Evolutionary conservation across 2,888 invertebrate species (phyloP).

Genomic region (Lumbricus terrestris): DNA sequence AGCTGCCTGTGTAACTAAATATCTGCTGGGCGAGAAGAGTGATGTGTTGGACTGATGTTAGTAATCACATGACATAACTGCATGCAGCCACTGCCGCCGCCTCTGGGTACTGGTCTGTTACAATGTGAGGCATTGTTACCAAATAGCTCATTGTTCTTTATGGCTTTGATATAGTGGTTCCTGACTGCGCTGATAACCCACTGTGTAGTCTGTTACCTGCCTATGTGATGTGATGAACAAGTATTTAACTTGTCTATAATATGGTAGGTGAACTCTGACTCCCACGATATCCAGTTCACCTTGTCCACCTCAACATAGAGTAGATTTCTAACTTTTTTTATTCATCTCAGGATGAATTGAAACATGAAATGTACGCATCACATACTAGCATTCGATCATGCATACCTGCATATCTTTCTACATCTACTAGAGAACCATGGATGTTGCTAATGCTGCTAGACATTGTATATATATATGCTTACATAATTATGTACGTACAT

Average conservation of each 20-base stretch:
- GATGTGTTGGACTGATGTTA: background rate
- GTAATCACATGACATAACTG: background rate
- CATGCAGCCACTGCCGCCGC: background rate
- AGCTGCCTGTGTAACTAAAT: background rate
- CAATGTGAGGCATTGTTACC: background rate
- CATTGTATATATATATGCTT: too few species aligned
- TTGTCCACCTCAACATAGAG: background rate
- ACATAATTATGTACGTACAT: background rate
- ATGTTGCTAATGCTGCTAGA: too few species aligned
- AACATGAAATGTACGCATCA: background rate
- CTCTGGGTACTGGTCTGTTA: background rate
- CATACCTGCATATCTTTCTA: too few species aligned
- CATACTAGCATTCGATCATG: too few species aligned
- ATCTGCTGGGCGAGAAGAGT: background rate
- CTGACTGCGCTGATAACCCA: background rate
- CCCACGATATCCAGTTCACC: too few species aligned
- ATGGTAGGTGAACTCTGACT: background rate
- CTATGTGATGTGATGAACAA: background rate
- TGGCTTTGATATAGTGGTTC: background rate
- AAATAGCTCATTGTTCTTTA: background rate
- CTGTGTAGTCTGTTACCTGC: background rate
- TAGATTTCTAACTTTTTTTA: background rate
- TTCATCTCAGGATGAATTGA: background rate
- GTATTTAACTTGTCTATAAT: background rate
- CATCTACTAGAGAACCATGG: too few species aligned